phyloP scores from a whole-genome alignment of 2,888 invertebrate species.

The Azorinus chamasolen region DNA sequence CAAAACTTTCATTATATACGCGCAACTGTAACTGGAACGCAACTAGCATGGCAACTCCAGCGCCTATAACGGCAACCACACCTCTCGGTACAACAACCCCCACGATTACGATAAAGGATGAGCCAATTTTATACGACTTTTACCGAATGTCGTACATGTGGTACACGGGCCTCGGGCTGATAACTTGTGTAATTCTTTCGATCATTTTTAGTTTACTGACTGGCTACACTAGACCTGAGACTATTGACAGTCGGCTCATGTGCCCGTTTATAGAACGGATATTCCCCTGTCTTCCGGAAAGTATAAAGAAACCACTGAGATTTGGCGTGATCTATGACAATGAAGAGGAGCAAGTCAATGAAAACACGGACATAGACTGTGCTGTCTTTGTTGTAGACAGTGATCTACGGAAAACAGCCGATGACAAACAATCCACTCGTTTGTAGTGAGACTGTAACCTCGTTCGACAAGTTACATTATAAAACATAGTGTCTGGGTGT shows the following conservation, averaged over 20 bases:
- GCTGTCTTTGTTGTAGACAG: no score
- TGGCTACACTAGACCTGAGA: constrained; percentile 45
- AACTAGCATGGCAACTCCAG: constrained; percentile 1
- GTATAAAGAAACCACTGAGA: constrained; percentile 42
- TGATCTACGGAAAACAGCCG: no score
- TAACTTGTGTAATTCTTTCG: constrained; percentile 54
- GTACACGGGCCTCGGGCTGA: constrained; percentile 68
- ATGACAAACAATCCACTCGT: no score
- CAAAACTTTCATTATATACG: constrained; percentile 32
- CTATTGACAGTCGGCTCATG: constrained; percentile 49
- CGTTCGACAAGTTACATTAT: no score
- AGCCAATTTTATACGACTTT: constrained; percentile 49
- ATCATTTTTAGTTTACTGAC: constrained; percentile 65
- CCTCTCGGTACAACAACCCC: not conserved
- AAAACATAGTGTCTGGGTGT: no score
- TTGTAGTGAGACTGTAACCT: no score
- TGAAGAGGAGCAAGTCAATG: not conserved
- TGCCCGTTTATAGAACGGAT: constrained; percentile 56
- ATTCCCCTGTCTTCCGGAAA: constrained; percentile 59
- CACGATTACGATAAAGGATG: constrained; percentile 23
- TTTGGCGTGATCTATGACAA: constrained; percentile 55
- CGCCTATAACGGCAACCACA: constrained; percentile 1
- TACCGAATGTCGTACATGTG: no score
- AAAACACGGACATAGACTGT: no score
- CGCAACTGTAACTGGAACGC: constrained; percentile 44